These are phyloP conservation scores for Plutomurus gul DNA, from an alignment of 1,140 invertebrate species.

Conservation along the genomic window DNA sequence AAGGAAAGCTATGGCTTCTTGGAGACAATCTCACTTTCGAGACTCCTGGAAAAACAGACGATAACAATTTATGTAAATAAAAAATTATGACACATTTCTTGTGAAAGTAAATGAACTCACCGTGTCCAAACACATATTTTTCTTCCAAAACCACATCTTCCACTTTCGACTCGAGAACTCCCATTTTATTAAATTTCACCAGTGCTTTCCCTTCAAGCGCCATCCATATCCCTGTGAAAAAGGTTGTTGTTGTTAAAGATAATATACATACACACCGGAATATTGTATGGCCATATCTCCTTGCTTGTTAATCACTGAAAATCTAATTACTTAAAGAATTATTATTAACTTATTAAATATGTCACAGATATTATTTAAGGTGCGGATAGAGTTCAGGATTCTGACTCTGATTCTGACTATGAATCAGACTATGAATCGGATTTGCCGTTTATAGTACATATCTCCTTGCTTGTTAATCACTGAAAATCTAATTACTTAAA, in stretches of 20 bases:
- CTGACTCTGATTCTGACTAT: too few relatives aligned
- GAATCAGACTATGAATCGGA: too few relatives aligned
- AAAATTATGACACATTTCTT: neutral
- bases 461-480: too few relatives aligned
- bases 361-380: too few relatives aligned
- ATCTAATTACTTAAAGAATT: neutral
- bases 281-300: too few relatives aligned
- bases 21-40: neutral
- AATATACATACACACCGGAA: neutral
- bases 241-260: neutral
- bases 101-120: neutral
- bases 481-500: too few relatives aligned
- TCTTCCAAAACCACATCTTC: neutral
- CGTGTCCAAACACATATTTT: slow-evolving; percentile 6
- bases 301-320: too few relatives aligned
- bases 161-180: neutral
- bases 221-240: neutral
- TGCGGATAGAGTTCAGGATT: too few relatives aligned
- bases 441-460: too few relatives aligned
- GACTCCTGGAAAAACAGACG: neutral
- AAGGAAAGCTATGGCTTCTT: neutral
- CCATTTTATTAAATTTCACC: neutral
- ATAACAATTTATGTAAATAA: too few relatives aligned
- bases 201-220: neutral
- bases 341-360: too few relatives aligned